A percentile compares a stretch with the other conserved stretches of the same genome.
phyloP scores from a whole-genome alignment of 2,797 vertebrate genomes.

The Ptychobarbus kaznakovi region DNA sequence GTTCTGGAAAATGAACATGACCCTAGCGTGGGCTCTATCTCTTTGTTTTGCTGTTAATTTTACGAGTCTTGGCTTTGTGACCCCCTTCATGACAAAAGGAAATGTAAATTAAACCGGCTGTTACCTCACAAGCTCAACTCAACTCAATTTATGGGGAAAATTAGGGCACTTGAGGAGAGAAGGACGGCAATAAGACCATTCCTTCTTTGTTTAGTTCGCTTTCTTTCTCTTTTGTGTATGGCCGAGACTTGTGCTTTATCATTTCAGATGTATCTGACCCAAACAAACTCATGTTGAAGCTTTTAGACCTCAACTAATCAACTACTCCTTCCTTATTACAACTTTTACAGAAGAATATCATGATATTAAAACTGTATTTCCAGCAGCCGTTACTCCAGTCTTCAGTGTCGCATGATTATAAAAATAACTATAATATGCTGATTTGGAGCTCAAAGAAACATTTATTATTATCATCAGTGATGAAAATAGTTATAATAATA shows the following conservation, averaged over 20 bases:
- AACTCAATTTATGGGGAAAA: constrained; percentile 61
- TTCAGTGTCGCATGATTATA: not conserved
- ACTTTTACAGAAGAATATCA: not conserved
- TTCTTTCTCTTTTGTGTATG: constrained; percentile 8
- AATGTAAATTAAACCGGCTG: constrained; percentile 62
- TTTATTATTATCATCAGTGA: not conserved
- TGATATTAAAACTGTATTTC: not conserved
- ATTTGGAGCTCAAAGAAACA: not conserved
- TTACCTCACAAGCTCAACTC: constrained; percentile 56
- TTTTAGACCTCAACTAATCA: not conserved
- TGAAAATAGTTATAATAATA: not conserved
- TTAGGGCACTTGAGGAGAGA: constrained; percentile 50
- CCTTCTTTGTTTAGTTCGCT: constrained; percentile 45
- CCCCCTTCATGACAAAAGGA: constrained; percentile 59
- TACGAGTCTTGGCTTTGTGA: constrained; percentile 64
- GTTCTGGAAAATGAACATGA: constrained; percentile 57
- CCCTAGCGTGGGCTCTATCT: constrained; percentile 34
- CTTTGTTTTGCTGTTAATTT: constrained; percentile 66
- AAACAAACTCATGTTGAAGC: constrained; percentile 2
- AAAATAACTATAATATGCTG: not conserved
- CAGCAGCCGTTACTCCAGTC: not conserved
- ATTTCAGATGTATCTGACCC: constrained; percentile 5
- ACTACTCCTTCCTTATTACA: not conserved
- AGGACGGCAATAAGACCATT: constrained; percentile 50
- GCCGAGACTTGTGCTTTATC: constrained; percentile 38